Base-by-base conservation (phyloP, 2,797 vertebrate species). In the Myotis findleyi region DNA sequence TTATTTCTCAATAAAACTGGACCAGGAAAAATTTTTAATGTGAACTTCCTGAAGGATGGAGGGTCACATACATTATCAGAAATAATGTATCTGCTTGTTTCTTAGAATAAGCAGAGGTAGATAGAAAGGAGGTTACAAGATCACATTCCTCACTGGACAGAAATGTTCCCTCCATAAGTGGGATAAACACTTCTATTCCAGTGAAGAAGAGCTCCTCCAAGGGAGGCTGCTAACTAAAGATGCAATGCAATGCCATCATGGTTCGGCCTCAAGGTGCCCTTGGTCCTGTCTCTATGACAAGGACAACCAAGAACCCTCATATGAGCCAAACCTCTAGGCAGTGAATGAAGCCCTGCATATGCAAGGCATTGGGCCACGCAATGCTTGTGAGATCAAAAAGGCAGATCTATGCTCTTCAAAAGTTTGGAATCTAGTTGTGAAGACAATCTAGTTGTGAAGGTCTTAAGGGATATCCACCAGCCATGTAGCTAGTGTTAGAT, bases 1-100 rank as follows among this genome's bases (percentile, higher is more conserved):
- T 73, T 82, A 66, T 30, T 47, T 87, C 36, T 81, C 85, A 75
- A 88, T 77, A 86, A 91, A 89, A 62, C 47, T 68, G 51, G 30
- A 53, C 18, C 30, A 82, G 30, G 30, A 33, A 57, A 81, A 38
- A 14, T 13, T 53, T 79, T 73, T 33, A 80, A 71, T 47, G 33
- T 88, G 68, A 95, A 36, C 10, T 55, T 81, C 49, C n/a, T 72
- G 3, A 66, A 89, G 9, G 51, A 87, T 6, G 53, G 21, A 72
- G 59, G 9, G 27, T 2, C 21, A 87, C 5, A 62, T 57, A 33
- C 51, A 53, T 73, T n/a, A 66, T 66, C 41, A 84, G n/a, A 86
- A 87, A 80, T 55, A 87, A n/a, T 30, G 17, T 72, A 79, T 47
- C 79, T 57, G 17, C 57, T 30, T 94, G 20, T 51, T 68, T 85